Percentiles rank a stretch among this genome's conserved stretches.
Conservation (phyloP, 2,888 invertebrate species). For the Calameuta idolon region DNA sequence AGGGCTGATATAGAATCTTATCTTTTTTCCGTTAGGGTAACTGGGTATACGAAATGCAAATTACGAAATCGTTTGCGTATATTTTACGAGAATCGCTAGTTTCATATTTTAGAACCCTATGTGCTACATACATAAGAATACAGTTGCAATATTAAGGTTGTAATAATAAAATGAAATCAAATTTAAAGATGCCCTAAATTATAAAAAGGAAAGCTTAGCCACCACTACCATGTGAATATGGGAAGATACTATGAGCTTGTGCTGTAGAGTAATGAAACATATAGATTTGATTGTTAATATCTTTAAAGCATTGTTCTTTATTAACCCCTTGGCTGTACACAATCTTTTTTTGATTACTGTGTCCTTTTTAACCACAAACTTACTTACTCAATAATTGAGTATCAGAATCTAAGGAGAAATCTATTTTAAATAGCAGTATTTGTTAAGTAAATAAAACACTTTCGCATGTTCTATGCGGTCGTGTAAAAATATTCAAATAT, state of each 20-base stretch:
- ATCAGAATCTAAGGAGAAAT: not conserved
- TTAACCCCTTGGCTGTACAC: not conserved
- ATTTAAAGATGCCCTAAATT: constrained; percentile 2
- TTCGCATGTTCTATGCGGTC: not conserved
- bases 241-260: constrained; percentile 1
- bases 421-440: not conserved
- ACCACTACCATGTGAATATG: not conserved
- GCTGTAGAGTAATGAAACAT: not conserved
- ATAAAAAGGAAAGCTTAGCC: constrained; percentile 1
- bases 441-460: not conserved
- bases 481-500: not conserved
- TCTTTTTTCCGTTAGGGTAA: not conserved
- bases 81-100: not conserved
- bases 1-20: not conserved
- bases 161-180: not conserved
- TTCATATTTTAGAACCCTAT: not conserved
- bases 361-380: not conserved
- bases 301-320: constrained; percentile 16
- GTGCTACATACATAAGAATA: not conserved
- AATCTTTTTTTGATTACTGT: not conserved
- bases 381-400: not conserved
- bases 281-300: constrained; percentile 15
- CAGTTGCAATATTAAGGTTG: not conserved
- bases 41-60: not conserved
- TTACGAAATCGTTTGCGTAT: not conserved